These are phyloP conservation scores for Cremastinae sp. DNA, from an alignment of 2,888 invertebrate species.

Conservation along the genomic window DNA sequence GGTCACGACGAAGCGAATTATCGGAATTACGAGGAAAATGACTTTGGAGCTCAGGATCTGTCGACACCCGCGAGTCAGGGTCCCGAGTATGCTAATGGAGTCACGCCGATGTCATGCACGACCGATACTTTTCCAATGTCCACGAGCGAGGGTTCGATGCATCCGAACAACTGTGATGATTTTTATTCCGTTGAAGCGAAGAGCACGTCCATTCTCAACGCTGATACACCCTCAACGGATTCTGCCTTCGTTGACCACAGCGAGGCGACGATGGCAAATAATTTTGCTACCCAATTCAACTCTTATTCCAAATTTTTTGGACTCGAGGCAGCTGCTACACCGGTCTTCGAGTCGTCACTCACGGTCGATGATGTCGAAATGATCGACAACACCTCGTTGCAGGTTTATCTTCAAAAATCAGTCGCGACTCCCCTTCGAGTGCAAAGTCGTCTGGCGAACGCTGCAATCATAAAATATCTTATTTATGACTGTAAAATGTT, in stretches of 20 bases:
- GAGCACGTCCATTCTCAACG: constrained; percentile 56
- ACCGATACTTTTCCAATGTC: constrained; percentile 75
- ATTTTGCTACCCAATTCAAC: constrained; percentile 53
- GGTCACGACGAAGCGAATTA: constrained; percentile 58
- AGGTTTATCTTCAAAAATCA: constrained; percentile 85
- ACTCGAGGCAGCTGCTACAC: constrained; percentile 58
- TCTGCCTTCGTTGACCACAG: constrained; percentile 23
- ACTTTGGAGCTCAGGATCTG: constrained; percentile 7
- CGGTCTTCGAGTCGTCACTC: constrained; percentile 65
- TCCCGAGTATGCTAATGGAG: constrained; percentile 35
- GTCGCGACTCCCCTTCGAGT: constrained; percentile 86
- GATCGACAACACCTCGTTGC: constrained; percentile 76
- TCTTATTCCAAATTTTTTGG: constrained; percentile 65
- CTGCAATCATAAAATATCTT: constrained; percentile 87
- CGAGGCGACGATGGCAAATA: constrained; percentile 34
- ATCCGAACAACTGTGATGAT: constrained; percentile 69
- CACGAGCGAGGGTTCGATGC: constrained; percentile 67
- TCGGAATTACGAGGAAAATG: constrained; percentile 37
- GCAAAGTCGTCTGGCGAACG: constrained; percentile 87
- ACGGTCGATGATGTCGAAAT: constrained; percentile 75
- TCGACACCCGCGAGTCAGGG: constrained; percentile 29
- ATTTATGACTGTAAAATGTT: constrained; percentile 85
- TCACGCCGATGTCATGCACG: constrained; percentile 78
- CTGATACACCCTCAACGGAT: constrained; percentile 55
- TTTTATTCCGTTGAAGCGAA: constrained; percentile 68